Conservation (phyloP, 37 sponge, comb jelly and placozoan species). For the Spongia lamella region DNA sequence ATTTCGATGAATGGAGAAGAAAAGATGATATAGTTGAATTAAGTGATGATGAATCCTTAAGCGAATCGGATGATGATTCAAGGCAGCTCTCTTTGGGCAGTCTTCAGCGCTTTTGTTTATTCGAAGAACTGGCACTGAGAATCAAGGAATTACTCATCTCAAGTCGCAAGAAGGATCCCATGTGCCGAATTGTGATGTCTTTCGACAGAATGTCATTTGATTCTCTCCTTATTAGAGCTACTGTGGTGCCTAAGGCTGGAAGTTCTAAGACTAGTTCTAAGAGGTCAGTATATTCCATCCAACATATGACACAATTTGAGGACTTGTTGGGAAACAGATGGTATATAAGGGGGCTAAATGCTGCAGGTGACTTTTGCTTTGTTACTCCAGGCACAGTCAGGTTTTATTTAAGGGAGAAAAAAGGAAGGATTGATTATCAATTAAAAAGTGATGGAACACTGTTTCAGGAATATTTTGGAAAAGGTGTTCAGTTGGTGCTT, state of each 20-base stretch:
- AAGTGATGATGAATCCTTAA: too few relatives aligned
- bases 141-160: neutral
- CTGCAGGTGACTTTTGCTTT: slow-evolving; percentile 16
- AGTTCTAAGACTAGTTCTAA: neutral
- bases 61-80: too few relatives aligned
- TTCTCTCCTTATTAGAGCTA: neutral
- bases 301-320: neutral
- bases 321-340: slow-evolving; percentile 8
- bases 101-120: too few relatives aligned
- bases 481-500: neutral
- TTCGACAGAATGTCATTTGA: slow-evolving; percentile 9
- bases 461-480: too few relatives aligned
- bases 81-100: too few relatives aligned
- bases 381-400: slow-evolving; percentile 4
- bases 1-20: slow-evolving; percentile 3
- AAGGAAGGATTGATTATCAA: neutral
- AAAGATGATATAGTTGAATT: too few relatives aligned
- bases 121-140: too few relatives aligned
- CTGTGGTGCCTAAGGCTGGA: neutral
- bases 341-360: slow-evolving; percentile 18
- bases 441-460: too few relatives aligned
- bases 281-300: neutral
- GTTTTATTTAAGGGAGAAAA: neutral
- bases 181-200: neutral
- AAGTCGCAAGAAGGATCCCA: neutral